Evolutionary conservation across 2,797 vertebrate species (phyloP).

Genomic region (Diceros bicornis): DNA sequence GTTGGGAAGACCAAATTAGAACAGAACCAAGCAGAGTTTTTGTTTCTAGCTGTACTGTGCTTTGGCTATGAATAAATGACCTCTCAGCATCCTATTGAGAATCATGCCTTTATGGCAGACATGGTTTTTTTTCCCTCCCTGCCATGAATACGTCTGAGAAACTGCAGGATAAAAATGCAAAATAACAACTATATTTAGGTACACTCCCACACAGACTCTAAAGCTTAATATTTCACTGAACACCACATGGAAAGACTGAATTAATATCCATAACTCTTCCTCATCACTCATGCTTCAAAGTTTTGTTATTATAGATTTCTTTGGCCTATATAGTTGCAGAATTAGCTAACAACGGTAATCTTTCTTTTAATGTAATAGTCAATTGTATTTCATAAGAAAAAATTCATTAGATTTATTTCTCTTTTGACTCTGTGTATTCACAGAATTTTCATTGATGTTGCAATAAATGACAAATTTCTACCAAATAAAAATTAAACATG

Average conservation of each 20-base stretch:
- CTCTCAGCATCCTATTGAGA: conserved; percentile 42
- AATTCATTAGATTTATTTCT: conserved; percentile 71
- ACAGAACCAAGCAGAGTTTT: not conserved
- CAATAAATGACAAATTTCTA: conserved; percentile 74
- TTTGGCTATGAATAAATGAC: conserved; percentile 54
- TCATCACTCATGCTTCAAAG: conserved; percentile 83
- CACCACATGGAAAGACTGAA: conserved; percentile 79
- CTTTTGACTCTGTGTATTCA: conserved; percentile 72
- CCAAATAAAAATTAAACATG: conserved; percentile 76
- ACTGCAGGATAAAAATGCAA: conserved; percentile 82
- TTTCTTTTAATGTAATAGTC: conserved; percentile 77
- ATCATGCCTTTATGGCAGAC: conserved; percentile 46
- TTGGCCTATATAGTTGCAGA: conserved; percentile 79
- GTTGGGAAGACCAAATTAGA: not conserved
- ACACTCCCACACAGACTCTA: conserved; percentile 78
- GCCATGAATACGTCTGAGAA: conserved; percentile 77
- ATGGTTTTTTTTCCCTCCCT: not conserved
- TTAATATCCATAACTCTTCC: conserved; percentile 85
- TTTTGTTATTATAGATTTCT: conserved; percentile 79
- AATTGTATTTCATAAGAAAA: conserved; percentile 68
- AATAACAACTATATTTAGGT: conserved; percentile 85
- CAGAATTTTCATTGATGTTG: conserved; percentile 77
- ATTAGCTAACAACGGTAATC: conserved; percentile 79
- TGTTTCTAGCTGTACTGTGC: not conserved
- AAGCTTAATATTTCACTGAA: conserved; percentile 85